Evolutionary conservation across 2,113 vertebrate species (phyloP).

Genomic region (Siphamia tubifer): DNA sequence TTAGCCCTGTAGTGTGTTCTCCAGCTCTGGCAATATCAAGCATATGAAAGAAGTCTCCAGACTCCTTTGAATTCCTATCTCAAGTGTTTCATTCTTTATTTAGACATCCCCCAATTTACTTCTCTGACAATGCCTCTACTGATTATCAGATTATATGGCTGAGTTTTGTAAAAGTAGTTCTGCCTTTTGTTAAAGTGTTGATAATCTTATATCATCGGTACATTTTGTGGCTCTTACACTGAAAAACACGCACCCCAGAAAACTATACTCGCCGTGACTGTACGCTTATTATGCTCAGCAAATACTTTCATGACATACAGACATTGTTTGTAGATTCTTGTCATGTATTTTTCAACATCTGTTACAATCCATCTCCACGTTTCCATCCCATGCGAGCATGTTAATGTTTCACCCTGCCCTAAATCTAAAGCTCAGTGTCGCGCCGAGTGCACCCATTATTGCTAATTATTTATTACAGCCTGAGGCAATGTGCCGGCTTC

Average conservation of each 20-base stretch:
- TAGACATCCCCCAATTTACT: constrained; percentile 25
- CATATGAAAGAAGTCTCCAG: constrained; percentile 21
- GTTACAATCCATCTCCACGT: constrained; percentile 15
- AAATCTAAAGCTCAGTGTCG: constrained; percentile 59
- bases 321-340: constrained; percentile 23
- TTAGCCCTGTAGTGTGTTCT: constrained; percentile 16
- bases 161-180: background rate
- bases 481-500: constrained; percentile 42
- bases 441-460: constrained; percentile 60
- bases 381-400: constrained; percentile 42
- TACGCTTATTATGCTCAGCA: background rate
- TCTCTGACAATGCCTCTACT: background rate
- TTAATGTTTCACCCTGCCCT: constrained; percentile 47
- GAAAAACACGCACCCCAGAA: background rate
- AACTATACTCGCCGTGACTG: background rate
- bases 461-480: constrained; percentile 77
- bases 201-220: no score
- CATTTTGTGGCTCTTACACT: background rate
- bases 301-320: background rate
- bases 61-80: constrained; percentile 33
- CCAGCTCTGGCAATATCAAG: constrained; percentile 4
- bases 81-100: constrained; percentile 45
- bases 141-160: background rate
- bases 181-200: constrained; percentile 1
- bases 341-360: constrained; percentile 58